Conservation (phyloP, 2,113 vertebrate genomes). For the Aegithalos caudatus region DNA sequence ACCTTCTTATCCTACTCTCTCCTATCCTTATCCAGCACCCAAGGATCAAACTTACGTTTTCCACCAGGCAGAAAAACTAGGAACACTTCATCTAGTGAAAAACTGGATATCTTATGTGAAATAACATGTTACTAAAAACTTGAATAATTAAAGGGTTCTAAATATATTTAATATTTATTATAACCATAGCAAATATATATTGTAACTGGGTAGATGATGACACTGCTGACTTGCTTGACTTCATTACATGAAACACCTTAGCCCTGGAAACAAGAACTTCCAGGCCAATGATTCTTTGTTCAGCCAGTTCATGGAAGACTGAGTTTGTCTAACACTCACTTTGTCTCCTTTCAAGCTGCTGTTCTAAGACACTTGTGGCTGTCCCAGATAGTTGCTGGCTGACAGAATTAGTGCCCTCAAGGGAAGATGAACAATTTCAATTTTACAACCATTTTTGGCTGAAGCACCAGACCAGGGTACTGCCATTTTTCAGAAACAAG, state of each 20-base stretch:
- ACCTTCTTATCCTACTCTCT: background rate
- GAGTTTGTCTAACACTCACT: background rate
- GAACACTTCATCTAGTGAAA: background rate
- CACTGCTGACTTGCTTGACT: background rate
- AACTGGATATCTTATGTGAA: background rate
- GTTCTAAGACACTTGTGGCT: constrained; percentile 18
- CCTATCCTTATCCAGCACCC: background rate
- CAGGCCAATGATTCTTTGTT: background rate
- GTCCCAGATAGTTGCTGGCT: background rate
- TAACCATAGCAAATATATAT: background rate
- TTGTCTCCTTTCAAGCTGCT: background rate
- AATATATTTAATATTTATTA: background rate
- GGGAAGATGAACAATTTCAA: constrained; percentile 11
- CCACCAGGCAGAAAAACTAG: background rate
- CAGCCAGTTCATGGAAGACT: background rate
- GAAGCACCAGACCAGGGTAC: background rate
- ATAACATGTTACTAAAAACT: background rate
- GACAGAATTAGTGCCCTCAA: background rate
- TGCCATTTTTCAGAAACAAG: background rate
- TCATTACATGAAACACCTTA: background rate
- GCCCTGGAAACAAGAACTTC: background rate
- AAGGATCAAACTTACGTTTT: background rate
- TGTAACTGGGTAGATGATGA: background rate
- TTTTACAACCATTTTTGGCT: constrained; percentile 48
- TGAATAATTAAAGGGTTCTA: background rate